These are phyloP conservation scores for Pseudomyrmex dendroicus DNA, from an alignment of 1,140 invertebrate species.

Conservation along the genomic window DNA sequence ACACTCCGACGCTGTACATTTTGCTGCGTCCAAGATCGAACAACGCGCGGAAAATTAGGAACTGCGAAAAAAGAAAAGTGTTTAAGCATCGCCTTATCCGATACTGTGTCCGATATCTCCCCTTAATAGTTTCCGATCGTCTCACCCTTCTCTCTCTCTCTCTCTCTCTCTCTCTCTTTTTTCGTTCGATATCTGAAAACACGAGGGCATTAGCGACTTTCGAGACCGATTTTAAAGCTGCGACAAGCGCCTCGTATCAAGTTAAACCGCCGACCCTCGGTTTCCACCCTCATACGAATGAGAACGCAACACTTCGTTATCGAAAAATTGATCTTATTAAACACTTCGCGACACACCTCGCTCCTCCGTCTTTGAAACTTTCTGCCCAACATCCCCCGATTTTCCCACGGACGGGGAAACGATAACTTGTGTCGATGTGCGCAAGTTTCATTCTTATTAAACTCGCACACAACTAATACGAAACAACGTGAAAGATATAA, in stretches of 20 bases:
- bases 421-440: background rate
- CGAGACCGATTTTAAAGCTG: slow-evolving; percentile 73
- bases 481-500: too few species aligned
- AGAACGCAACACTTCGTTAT: slow-evolving; percentile 79
- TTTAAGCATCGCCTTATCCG: slow-evolving; percentile 19
- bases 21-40: background rate
- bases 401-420: slow-evolving; percentile 63
- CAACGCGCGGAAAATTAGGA: background rate
- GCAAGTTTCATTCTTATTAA: background rate
- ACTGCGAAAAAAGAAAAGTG: background rate
- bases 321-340: slow-evolving; percentile 83
- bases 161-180: background rate
- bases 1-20: too few species aligned
- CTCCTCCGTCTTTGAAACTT: slow-evolving; percentile 56
- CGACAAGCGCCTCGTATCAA: slow-evolving; percentile 47
- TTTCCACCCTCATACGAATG: slow-evolving; percentile 20
- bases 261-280: slow-evolving; percentile 29
- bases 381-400: slow-evolving; percentile 50
- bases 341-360: slow-evolving; percentile 27
- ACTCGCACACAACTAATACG: too few species aligned
- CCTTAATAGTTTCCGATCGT: slow-evolving; percentile 45
- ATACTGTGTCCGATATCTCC: slow-evolving; percentile 12
- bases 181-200: slow-evolving; percentile 64
- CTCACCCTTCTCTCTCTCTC: background rate
- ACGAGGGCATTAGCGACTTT: slow-evolving; percentile 75